Evolutionary conservation across 64 coral and sea anemone species (phyloP), one percentile per base, ranked within the genome.

Genomic region (Cladopsammia gracilis): DNA sequence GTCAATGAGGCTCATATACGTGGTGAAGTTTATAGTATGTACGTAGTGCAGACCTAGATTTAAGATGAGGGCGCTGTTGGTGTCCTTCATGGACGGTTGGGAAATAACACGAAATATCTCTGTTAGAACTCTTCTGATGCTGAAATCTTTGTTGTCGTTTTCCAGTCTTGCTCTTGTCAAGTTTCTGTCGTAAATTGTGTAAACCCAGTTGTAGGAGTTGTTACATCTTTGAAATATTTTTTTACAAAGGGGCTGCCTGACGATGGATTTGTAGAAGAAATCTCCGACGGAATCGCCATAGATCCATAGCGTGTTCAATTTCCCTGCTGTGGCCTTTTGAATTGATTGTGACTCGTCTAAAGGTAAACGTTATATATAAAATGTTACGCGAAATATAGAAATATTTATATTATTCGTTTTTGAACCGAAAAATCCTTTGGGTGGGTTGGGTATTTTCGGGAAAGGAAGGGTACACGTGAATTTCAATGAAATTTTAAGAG

Each of bases 41-140:
- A 98, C 96, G 47, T 98, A 98, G 54, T 98, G 96, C 71, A 98
- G 96, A 26, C 96, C 96, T 19, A 97, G 88, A 89, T 97, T 97
- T 10, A 97, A 66, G 12, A 97, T 46, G 15, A 97, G 44, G 6
- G 87, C 96, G 18, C 92, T 91, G 14, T 62, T 70, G 84, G 88
- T 51, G 10, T 86, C 82, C 44, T 75, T 61, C 92, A 98, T 98
- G 20, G 22, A 71, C 2, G 62, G 44, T 13, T 87, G 69, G 25
- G 70, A 81, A 57, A 79, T 53, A 1, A 88, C 96, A 0, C 71
- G 44, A 43, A 76, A 62, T 19, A 98, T 98, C 24, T 98, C 96
- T 0, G 43, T 67, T 7, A 98, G n/a, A 34, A 98, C 86, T 91
- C 92, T 90, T 5, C 81, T 88, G 15, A 83, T 11, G 60, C 83